These are phyloP conservation scores for Drosophila neutralis DNA, from an alignment of 2,888 invertebrate genomes.

Conservation along the genomic window DNA sequence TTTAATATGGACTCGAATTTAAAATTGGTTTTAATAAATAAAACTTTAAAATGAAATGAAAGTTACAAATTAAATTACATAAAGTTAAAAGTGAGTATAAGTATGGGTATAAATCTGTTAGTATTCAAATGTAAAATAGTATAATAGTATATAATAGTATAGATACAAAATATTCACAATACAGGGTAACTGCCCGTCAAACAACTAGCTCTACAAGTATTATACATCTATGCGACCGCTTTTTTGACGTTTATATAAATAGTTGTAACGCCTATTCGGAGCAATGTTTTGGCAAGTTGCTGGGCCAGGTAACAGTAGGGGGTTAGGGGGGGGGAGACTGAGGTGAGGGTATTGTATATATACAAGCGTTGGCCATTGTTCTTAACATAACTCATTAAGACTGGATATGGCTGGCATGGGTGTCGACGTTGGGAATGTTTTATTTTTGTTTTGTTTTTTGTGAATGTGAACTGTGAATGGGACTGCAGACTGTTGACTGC, in stretches of 20 bases:
- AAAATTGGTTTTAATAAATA: no score
- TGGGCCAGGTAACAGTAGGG: not conserved
- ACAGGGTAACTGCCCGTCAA: slow-evolving; percentile 23
- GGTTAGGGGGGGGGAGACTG: slow-evolving; percentile 9
- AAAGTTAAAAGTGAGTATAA: no score
- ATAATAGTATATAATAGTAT: no score
- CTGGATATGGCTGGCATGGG: slow-evolving; percentile 50
- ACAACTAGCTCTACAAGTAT: no score
- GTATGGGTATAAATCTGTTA: no score
- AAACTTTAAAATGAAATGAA: no score
- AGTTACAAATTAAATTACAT: no score
- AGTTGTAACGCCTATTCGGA: slow-evolving; percentile 76
- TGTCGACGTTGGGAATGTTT: slow-evolving; percentile 53
- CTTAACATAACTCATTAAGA: slow-evolving; percentile 79
- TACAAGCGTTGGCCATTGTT: slow-evolving; percentile 64
- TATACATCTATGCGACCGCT: slow-evolving; percentile 27
- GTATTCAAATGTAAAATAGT: no score
- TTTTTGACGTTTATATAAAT: slow-evolving; percentile 71
- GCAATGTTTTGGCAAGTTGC: slow-evolving; percentile 65
- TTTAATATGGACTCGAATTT: no score
- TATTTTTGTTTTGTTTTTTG: slow-evolving; percentile 10
- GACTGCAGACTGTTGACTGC: slow-evolving; percentile 13
- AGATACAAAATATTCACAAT: not conserved
- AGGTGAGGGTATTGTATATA: slow-evolving; percentile 46
- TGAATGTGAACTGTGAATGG: slow-evolving; percentile 32